These are phyloP conservation scores for Polydesmus complanatus DNA, from an alignment of 2,888 invertebrate genomes.

Conservation along the genomic window DNA sequence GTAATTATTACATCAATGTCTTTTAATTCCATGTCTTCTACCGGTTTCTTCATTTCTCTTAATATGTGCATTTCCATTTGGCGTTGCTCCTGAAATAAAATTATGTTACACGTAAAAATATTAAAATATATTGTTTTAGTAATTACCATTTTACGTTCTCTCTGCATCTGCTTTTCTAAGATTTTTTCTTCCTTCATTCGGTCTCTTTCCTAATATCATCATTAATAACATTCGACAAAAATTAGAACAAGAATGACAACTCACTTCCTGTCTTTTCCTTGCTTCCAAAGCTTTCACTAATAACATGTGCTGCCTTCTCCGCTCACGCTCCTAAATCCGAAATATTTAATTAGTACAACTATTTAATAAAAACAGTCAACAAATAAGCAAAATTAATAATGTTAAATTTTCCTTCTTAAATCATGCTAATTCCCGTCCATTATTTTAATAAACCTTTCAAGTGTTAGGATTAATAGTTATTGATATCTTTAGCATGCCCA, in stretches of 20 bases:
- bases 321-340: slow-evolving; percentile 78
- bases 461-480: too few relatives aligned
- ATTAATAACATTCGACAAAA: slow-evolving; percentile 6
- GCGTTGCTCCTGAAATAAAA: slow-evolving; percentile 41
- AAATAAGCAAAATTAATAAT: background rate
- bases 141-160: slow-evolving; percentile 54
- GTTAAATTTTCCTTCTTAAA: too few relatives aligned
- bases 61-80: slow-evolving; percentile 49
- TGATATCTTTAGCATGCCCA: background rate
- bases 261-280: slow-evolving; percentile 66
- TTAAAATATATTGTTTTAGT: background rate
- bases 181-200: slow-evolving; percentile 68
- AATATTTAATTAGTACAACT: too few relatives aligned
- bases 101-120: background rate
- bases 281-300: slow-evolving; percentile 75
- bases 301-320: slow-evolving; percentile 77
- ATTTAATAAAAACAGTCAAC: background rate
- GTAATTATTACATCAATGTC: slow-evolving; percentile 23
- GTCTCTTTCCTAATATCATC: slow-evolving; percentile 31
- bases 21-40: slow-evolving; percentile 75
- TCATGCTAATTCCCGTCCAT: too few relatives aligned
- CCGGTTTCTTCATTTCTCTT: slow-evolving; percentile 66
- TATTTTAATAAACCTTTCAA: too few relatives aligned
- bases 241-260: background rate
- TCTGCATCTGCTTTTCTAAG: slow-evolving; percentile 45